Conservation (phyloP, 2,888 invertebrate species). For the Sarcophaga variegata region DNA sequence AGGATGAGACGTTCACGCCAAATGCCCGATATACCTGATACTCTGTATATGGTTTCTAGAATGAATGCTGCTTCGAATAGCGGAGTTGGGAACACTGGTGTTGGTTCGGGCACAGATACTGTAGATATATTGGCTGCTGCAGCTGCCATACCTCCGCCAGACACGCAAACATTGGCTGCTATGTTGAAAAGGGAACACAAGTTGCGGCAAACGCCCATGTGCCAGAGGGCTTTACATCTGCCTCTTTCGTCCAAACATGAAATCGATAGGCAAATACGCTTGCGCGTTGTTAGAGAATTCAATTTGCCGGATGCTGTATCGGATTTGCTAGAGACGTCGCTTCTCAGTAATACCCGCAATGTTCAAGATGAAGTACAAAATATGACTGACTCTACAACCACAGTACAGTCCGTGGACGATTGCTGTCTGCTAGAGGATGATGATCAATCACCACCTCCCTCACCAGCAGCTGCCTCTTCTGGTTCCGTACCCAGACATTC, state of each 20-base stretch:
- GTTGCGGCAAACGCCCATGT: slow-evolving; percentile 89
- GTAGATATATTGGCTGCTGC: slow-evolving; percentile 86
- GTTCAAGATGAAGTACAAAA: slow-evolving; percentile 71
- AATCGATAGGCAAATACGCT: slow-evolving; percentile 89
- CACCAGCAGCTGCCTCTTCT: slow-evolving; percentile 78
- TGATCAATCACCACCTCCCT: slow-evolving; percentile 82
- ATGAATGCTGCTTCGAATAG: slow-evolving; percentile 78
- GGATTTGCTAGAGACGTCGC: slow-evolving; percentile 86
- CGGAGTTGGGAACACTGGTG: slow-evolving; percentile 74
- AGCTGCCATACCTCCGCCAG: slow-evolving; percentile 88
- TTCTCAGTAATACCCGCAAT: slow-evolving; percentile 74
- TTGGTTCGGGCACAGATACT: slow-evolving; percentile 82
- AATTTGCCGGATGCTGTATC: slow-evolving; percentile 95
- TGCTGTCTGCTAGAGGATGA: slow-evolving; percentile 78
- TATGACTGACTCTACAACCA: slow-evolving; percentile 73
- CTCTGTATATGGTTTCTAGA: slow-evolving; percentile 91
- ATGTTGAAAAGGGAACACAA: slow-evolving; percentile 94
- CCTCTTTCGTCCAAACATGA: slow-evolving; percentile 90
- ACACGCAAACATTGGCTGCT: slow-evolving; percentile 88
- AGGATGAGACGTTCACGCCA: slow-evolving; percentile 88
- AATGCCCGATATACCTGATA: slow-evolving; percentile 94
- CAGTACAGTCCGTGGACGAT: slow-evolving; percentile 76
- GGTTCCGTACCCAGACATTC: slow-evolving; percentile 72
- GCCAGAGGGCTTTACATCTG: slow-evolving; percentile 89
- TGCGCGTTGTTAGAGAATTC: slow-evolving; percentile 96